Evolutionary conservation across 2,113 vertebrate genomes (phyloP).

Genomic region (Paralichthys olivaceus): DNA sequence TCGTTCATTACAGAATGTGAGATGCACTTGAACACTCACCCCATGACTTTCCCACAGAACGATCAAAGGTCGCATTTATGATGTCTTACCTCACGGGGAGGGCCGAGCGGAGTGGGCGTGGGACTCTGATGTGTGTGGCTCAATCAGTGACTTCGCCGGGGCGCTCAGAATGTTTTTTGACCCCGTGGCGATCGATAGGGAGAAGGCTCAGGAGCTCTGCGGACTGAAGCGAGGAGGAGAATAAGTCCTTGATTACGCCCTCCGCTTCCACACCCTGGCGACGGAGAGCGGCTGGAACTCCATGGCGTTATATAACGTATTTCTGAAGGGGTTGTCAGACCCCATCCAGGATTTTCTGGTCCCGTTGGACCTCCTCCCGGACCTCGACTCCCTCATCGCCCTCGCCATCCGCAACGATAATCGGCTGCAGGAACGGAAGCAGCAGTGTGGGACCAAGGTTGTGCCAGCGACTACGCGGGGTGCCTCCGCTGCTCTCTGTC

Average conservation of each 20-base stretch:
- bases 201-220: no score
- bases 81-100: background rate
- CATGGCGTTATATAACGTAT: background rate
- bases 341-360: background rate
- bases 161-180: no score
- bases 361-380: background rate
- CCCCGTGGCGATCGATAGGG: no score
- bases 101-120: background rate
- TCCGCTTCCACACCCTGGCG: background rate
- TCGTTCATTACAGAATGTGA: no score
- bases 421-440: background rate
- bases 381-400: background rate
- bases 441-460: background rate
- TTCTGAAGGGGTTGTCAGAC: background rate
- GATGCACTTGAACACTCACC: no score
- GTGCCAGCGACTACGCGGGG: background rate
- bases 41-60: no score
- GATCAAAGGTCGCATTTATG: background rate
- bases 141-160: no score
- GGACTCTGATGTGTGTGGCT: no score
- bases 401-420: background rate
- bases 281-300: background rate
- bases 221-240: no score
- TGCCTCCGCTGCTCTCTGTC: background rate
- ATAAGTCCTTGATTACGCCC: background rate